Conservation (phyloP, 1,140 invertebrate species). For the Pentalonia nigronervosa region DNA sequence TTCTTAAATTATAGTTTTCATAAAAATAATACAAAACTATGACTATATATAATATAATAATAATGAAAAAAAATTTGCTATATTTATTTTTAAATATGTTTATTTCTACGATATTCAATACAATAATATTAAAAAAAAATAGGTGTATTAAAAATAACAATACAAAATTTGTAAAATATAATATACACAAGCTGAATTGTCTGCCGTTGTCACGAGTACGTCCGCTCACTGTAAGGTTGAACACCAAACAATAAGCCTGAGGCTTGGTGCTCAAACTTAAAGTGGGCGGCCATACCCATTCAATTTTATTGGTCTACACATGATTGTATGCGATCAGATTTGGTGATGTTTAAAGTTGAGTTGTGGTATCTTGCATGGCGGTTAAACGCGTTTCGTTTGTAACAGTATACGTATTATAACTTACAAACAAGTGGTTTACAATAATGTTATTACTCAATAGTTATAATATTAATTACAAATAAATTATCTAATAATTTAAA, state of each 20-base stretch:
- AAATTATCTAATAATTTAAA: background rate
- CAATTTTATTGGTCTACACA: background rate
- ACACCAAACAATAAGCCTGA: constrained; percentile 77
- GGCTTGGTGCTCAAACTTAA: constrained; percentile 88
- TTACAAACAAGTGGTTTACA: background rate
- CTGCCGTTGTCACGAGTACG: background rate
- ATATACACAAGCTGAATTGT: background rate
- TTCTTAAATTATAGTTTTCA: background rate
- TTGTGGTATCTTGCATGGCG: background rate
- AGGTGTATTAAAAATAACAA: background rate
- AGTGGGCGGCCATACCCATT: constrained; percentile 69
- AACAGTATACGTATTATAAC: background rate
- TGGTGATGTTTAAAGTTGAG: background rate
- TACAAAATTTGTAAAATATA: background rate
- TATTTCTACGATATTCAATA: background rate
- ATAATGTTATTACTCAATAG: background rate
- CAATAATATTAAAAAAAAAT: background rate
- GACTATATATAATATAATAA: background rate
- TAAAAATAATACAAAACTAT: background rate
- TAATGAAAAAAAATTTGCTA: background rate
- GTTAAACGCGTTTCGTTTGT: background rate
- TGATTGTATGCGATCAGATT: background rate
- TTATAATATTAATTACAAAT: background rate
- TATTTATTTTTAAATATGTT: background rate
- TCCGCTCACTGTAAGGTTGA: constrained; percentile 87